Base-by-base conservation (phyloP, 2,888 invertebrate species). In the Epinotia demarniana region DNA sequence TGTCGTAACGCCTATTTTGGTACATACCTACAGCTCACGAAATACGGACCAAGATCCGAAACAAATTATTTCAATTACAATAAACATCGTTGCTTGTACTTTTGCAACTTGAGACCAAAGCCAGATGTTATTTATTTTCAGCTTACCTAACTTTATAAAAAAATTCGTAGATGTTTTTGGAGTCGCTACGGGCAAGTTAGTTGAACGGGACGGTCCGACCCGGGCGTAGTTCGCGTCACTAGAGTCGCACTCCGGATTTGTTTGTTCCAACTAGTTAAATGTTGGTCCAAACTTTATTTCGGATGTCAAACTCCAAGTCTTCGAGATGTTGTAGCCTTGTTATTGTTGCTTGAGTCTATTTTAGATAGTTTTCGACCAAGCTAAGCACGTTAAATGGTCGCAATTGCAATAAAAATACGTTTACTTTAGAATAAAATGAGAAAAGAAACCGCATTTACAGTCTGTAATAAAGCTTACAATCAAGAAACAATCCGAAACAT, bases 251-350 rank as follows among this genome's bases (percentile, higher is more conserved):
- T 87, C 82, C 81, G 85, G 87, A 89, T 91, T 91, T 91, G 91
- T 92, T 91, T 89, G 90, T 86, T 84, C 86, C 86, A 89, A 92
- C 92, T 93, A 92, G 93, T 93, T 93, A 93, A 93, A 92, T 92
- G 92, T 92, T 92, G 83, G 86, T 77, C 81, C 82, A 82, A 91
- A 92, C 90, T 92, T 91, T 90, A 90, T 91, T 92, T 90, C 82
- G 86, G 88, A 86, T 86, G 83, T 83, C 84, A 84, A 86, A 86
- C 85, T 75, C 68, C 77, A 70, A 73, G 75, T 89, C 88, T 88
- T 89, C 79, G 84, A 88, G 87, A 89, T 85, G 87, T 86, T 87
- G 82, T 82, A 81, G 79, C 85, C 87, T 85, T 87, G 89, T 90
- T 91, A 89, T 90, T 89, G 86, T 89, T 88, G 85, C 88, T 88